A percentile compares a stretch with the other conserved stretches of the same genome.
Conservation (phyloP, 2,888 invertebrate genomes). For the Pseudococcus viburni region DNA sequence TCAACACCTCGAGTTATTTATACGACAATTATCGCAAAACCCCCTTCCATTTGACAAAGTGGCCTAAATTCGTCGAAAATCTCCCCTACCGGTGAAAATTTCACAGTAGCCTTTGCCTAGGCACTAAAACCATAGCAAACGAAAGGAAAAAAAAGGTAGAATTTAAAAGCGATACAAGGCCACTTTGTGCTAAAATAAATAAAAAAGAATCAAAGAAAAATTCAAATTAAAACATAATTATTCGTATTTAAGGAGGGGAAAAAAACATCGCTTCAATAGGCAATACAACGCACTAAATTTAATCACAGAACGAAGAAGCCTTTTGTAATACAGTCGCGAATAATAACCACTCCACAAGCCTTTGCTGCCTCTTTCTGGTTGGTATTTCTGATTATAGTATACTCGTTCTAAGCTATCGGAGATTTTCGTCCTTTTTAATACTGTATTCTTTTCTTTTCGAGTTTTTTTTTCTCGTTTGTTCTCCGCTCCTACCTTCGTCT, state of each 20-base stretch:
- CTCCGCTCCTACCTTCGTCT: background rate
- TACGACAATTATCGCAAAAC: slow-evolving; percentile 68
- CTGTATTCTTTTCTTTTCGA: background rate
- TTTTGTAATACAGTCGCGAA: slow-evolving; percentile 29
- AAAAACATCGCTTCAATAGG: slow-evolving; percentile 33
- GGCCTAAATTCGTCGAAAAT: slow-evolving; percentile 44
- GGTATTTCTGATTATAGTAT: background rate
- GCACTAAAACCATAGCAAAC: background rate
- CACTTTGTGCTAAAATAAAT: slow-evolving; percentile 46
- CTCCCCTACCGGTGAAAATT: too few species aligned
- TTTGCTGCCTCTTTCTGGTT: background rate
- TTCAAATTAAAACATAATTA: slow-evolving; percentile 43
- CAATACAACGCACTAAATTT: slow-evolving; percentile 45
- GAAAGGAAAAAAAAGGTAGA: slow-evolving; percentile 61
- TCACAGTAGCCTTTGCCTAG: too few species aligned
- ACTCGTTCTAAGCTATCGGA: background rate
- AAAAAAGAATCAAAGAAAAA: slow-evolving; percentile 45
- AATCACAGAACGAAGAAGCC: slow-evolving; percentile 19
- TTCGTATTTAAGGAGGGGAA: slow-evolving; percentile 5
- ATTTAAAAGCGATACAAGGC: slow-evolving; percentile 68
- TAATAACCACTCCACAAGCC: slow-evolving; percentile 44
- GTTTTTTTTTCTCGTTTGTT: background rate
- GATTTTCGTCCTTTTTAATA: slow-evolving; percentile 8
- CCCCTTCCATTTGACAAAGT: slow-evolving; percentile 65
- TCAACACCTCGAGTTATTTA: slow-evolving; percentile 68